These are phyloP conservation scores for Hyaena hyaena DNA, from an alignment of 2,113 vertebrate genomes.

Conservation along the genomic window DNA sequence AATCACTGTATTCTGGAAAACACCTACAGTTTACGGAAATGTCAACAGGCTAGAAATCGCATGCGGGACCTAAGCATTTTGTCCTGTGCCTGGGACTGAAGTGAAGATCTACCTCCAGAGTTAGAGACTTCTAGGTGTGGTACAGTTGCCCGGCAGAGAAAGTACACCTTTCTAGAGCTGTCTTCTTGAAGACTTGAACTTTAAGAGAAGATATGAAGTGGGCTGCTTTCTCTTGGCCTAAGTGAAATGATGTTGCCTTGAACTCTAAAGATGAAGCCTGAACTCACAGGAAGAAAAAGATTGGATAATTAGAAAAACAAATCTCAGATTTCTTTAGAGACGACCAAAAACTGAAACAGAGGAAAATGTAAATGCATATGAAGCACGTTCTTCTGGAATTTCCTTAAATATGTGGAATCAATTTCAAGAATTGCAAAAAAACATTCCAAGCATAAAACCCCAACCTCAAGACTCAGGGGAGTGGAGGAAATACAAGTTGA, in stretches of 20 bases:
- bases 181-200: neutral
- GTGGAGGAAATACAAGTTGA: neutral
- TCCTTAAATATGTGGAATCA: neutral
- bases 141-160: neutral
- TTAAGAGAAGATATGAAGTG: neutral
- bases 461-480: neutral
- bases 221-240: neutral
- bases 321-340: conserved; percentile 24
- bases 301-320: neutral
- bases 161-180: neutral
- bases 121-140: fast-evolving
- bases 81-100: neutral
- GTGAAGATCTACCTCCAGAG: neutral
- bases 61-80: neutral
- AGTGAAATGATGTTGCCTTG: neutral
- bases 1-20: neutral
- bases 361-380: neutral
- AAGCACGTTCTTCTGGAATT: neutral
- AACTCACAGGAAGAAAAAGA: neutral
- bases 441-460: conserved; percentile 35
- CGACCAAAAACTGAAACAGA: neutral
- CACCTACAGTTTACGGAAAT: neutral
- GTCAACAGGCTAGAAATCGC: neutral
- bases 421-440: conserved; percentile 33
- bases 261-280: conserved; percentile 7